phyloP scores from a whole-genome alignment of 2,113 vertebrate genomes.

The Sinocyclocheilus maitianheensis region DNA sequence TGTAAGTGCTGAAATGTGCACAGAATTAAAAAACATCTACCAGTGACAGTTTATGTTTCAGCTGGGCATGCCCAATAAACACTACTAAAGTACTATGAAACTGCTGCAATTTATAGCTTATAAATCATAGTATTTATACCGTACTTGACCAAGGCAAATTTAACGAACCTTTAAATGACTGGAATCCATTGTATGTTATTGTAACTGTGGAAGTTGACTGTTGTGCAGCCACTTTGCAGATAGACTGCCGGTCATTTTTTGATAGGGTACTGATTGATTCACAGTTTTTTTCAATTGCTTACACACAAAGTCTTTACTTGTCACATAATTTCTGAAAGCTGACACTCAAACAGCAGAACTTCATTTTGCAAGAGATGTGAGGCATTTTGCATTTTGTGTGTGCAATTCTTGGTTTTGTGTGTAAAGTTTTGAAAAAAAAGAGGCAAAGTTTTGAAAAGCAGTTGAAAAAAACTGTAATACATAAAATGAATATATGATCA shows the following conservation, averaged over 20 bases:
- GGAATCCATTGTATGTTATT: conserved; percentile 17
- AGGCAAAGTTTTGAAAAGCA: too few species aligned
- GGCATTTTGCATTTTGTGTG: too few species aligned
- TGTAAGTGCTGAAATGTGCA: neutral
- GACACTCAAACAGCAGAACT: too few species aligned
- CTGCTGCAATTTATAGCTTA: conserved; percentile 41
- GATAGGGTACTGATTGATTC: neutral
- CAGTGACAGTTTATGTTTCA: neutral
- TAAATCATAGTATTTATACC: conserved; percentile 43
- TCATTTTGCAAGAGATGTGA: too few species aligned
- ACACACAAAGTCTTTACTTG: too few species aligned
- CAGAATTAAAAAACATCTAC: neutral
- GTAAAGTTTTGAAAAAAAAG: too few species aligned
- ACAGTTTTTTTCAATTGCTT: too few species aligned
- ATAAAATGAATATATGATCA: neutral
- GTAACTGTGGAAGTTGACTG: neutral
- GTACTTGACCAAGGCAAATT: conserved; percentile 27
- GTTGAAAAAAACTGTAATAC: neutral
- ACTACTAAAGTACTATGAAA: neutral
- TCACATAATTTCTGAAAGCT: too few species aligned
- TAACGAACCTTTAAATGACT: conserved; percentile 46
- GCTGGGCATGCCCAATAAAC: conserved; percentile 29
- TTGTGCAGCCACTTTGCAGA: neutral
- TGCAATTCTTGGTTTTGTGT: too few species aligned
- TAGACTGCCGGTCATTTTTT: neutral